Evolutionary conservation across 1,140 invertebrate species (phyloP), one percentile per base, ranked within the genome.

Genomic region (Sitophilus oryzae): DNA sequence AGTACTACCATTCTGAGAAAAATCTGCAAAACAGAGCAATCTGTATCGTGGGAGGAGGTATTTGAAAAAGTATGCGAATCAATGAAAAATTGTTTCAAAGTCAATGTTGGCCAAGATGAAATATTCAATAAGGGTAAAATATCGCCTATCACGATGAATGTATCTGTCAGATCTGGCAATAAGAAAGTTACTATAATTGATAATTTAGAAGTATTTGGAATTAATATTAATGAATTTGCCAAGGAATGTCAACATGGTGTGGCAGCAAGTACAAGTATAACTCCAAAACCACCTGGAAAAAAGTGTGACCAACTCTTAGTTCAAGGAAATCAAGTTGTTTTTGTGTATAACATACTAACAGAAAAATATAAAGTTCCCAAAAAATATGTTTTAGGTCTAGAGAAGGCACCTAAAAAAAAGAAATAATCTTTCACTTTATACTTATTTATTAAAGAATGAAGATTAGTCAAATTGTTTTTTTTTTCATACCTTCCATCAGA

Each of bases 181-280:
- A 96, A 96, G 71, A 94, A 93, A 78, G 89, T 91, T 10, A 95
- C 92, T 1, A 70, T 95, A 30, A 80, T 96, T 0, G 88, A 89
- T 58, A 94, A 94, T 72, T 76, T 94, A 53, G 89, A 93, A 70
- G 74, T 80, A 18, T 95, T 83, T 74, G 90, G 91, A 11, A 89
- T 95, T 55, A 84, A 84, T 65, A 73, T 90, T 40, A 70, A 79
- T 19, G 83, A 86, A 59, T 86, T 95, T 72, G 86, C 87, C 8
- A 86, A 87, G 62, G 81, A 85, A 64, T 89, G 90, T 63, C 91
- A 94, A 72, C 78, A 82, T 54, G 85, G 82, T 10, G 89, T 90
- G 25, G 90, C 90, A 3, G 91, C 92, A 1, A 89, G 89, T 61
- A 88, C 90, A 46, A 86, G 84, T 34, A 83, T 93, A 19, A 85